A percentile compares a stretch with the other conserved stretches of the same genome.
phyloP scores from a whole-genome alignment of 2,113 vertebrate genomes.

The Heloderma charlesbogerti region DNA sequence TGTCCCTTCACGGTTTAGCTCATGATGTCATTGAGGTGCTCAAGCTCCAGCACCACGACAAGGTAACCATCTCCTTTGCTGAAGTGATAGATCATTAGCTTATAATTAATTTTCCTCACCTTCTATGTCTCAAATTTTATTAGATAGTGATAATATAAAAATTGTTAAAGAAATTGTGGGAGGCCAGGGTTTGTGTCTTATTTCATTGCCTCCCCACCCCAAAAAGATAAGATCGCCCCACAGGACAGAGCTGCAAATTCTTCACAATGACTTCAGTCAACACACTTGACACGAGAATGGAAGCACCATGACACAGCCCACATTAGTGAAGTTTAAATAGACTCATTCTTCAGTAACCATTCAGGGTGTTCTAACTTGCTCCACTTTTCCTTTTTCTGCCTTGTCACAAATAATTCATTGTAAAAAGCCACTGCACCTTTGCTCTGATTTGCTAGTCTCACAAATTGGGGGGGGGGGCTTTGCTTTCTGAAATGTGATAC shows the following conservation, averaged over 20 bases:
- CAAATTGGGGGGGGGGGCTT: neutral
- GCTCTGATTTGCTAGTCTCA: neutral
- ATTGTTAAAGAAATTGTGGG: conserved; percentile 39
- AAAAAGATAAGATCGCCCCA: neutral
- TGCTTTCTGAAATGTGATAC: neutral
- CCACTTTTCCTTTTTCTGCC: too few species aligned
- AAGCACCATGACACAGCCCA: neutral
- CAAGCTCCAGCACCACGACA: too few species aligned
- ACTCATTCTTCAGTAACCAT: neutral
- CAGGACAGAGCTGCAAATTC: neutral
- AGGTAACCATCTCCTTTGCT: too few species aligned
- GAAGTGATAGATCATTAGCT: too few species aligned
- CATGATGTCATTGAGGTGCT: too few species aligned
- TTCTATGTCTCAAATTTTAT: conserved; percentile 61
- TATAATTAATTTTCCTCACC: conserved; percentile 59
- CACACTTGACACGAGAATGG: neutral
- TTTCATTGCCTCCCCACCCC: neutral
- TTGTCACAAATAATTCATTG: too few species aligned
- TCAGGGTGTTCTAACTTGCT: neutral
- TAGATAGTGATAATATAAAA: conserved; percentile 25
- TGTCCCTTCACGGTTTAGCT: too few species aligned
- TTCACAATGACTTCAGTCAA: neutral
- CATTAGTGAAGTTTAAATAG: neutral
- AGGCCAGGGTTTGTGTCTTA: conserved; percentile 36
- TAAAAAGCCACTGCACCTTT: conserved; percentile 21